phyloP scores from a whole-genome alignment of 53 echinoderm and acorn worm species.

The Echinarachnius parma region DNA sequence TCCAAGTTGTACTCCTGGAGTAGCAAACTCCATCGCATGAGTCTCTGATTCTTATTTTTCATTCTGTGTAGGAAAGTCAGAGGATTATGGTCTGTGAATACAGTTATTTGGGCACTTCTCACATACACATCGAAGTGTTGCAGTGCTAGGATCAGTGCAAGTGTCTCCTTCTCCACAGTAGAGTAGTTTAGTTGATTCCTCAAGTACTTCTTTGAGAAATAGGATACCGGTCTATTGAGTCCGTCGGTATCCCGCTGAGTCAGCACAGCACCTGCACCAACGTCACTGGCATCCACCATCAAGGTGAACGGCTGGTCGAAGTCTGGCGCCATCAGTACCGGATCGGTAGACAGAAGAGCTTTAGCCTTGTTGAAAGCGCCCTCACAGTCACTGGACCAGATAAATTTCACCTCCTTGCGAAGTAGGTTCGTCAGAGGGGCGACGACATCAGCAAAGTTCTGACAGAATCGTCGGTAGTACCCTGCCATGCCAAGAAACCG shows the following conservation, averaged over 20 bases:
- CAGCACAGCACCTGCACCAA: conserved; percentile 47
- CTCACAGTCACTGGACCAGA: conserved; percentile 44
- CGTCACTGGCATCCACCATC: conserved; percentile 52
- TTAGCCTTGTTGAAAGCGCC: conserved; percentile 48
- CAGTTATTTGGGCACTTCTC: conserved; percentile 4
- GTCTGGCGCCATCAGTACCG: conserved; percentile 34
- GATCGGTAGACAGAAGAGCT: conserved; percentile 32
- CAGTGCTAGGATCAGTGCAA: conserved; percentile 48
- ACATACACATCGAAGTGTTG: conserved; percentile 60
- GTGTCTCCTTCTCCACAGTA: conserved; percentile 63
- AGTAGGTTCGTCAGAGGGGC: conserved; percentile 51
- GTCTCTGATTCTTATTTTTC: conserved; percentile 50
- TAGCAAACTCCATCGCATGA: conserved; percentile 44
- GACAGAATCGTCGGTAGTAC: too few relatives aligned
- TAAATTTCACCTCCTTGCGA: conserved; percentile 37
- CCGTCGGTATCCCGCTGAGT: conserved; percentile 34
- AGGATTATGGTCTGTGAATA: conserved; percentile 59
- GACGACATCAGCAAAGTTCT: conserved; percentile 50
- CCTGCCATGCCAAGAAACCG: too few relatives aligned
- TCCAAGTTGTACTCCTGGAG: conserved; percentile 53
- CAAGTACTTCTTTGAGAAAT: too few relatives aligned
- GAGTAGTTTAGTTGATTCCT: conserved; percentile 66
- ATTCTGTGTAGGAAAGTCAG: conserved; percentile 47
- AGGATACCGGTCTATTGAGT: too few relatives aligned
- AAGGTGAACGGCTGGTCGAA: conserved; percentile 44